phyloP scores from a whole-genome alignment of 2,888 invertebrate species.

The Amphimallon solstitiale region DNA sequence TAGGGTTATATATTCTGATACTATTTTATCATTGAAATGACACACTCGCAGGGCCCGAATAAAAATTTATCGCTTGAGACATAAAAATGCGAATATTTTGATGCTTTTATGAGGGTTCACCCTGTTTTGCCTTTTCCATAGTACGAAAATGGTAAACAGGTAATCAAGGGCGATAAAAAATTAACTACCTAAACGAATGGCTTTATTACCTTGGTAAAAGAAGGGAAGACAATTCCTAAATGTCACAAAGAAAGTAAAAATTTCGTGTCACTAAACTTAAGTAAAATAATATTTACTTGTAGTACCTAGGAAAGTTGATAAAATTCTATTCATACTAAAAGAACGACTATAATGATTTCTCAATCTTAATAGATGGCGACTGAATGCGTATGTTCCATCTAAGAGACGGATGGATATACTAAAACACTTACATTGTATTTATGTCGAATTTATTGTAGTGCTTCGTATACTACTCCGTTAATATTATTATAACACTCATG shows the following conservation, averaged over 20 bases:
- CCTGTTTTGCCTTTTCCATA: conserved; percentile 1
- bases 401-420: no score
- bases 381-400: no score
- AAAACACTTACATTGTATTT: no score
- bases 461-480: no score
- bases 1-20: background rate
- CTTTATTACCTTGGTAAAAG: background rate
- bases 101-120: conserved; percentile 18
- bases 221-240: conserved; percentile 6
- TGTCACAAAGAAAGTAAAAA: conserved; percentile 13
- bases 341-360: no score
- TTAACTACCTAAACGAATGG: conserved; percentile 14
- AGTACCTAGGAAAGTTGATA: no score
- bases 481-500: no score
- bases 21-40: conserved; percentile 13
- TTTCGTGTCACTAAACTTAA: conserved; percentile 10
- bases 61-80: conserved; percentile 22
- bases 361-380: no score
- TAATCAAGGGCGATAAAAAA: conserved; percentile 29
- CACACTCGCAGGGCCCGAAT: conserved; percentile 22
- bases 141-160: conserved; percentile 25
- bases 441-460: no score
- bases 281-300: background rate
- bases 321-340: no score
- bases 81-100: conserved; percentile 27